Percentiles rank a stretch among this genome's conserved stretches.
These are phyloP conservation scores for Protaetia brevitarsis DNA, from an alignment of 1,140 invertebrate genomes.

Conservation along the genomic window DNA sequence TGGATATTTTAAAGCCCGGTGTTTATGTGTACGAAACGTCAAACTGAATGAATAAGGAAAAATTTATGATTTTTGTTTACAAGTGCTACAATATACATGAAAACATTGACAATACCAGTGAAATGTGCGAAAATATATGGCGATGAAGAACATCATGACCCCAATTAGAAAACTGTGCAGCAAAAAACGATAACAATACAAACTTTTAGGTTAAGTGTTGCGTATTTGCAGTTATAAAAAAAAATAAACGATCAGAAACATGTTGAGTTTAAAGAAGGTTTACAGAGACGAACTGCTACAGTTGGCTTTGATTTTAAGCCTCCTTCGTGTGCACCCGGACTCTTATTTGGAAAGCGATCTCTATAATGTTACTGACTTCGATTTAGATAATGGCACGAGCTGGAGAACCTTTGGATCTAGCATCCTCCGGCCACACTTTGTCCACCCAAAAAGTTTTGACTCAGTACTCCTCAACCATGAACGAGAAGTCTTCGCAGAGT, in stretches of 20 bases:
- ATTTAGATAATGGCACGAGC: slow-evolving; percentile 64
- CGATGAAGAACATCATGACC: not conserved
- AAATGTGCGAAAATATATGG: not conserved
- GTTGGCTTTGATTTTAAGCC: slow-evolving; percentile 71
- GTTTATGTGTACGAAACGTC: slow-evolving; percentile 12
- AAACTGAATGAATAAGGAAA: slow-evolving; percentile 11
- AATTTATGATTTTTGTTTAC: slow-evolving; percentile 5
- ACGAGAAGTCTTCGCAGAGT: slow-evolving; percentile 69
- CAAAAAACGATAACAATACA: not conserved
- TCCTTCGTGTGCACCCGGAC: slow-evolving; percentile 71
- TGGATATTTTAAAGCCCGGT: not conserved
- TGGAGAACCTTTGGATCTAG: slow-evolving; percentile 57
- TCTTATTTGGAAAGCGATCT: slow-evolving; percentile 61
- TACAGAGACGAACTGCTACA: slow-evolving; percentile 76
- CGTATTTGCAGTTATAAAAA: slow-evolving; percentile 23
- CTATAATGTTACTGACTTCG: slow-evolving; percentile 49
- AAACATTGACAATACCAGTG: not conserved
- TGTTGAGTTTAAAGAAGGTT: slow-evolving; percentile 73
- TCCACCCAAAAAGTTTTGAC: slow-evolving; percentile 73
- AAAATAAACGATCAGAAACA: slow-evolving; percentile 37
- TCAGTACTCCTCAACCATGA: slow-evolving; percentile 70
- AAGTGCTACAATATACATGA: not conserved
- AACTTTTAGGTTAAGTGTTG: slow-evolving; percentile 30
- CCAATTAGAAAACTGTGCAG: not conserved
- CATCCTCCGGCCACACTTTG: slow-evolving; percentile 55